Percentiles rank a stretch among this genome's conserved stretches.
Conservation (phyloP, 2,113 vertebrate species). For the Sturnus vulgaris region DNA sequence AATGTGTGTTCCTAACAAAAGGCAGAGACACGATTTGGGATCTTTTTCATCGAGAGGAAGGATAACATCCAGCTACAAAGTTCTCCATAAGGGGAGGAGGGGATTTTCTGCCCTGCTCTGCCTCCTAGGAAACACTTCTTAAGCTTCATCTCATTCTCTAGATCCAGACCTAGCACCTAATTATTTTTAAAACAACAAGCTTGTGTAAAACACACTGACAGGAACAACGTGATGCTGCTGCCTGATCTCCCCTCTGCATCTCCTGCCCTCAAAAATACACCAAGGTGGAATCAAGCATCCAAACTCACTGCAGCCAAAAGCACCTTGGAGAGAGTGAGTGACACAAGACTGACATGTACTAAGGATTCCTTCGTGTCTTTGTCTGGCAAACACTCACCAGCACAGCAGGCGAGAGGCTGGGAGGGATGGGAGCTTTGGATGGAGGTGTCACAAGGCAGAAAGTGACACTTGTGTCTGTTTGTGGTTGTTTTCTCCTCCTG, state of each 20-base stretch:
- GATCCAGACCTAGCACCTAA: not conserved
- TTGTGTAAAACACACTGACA: not conserved
- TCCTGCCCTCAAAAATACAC: not conserved
- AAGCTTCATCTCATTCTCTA: not conserved
- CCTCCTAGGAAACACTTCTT: not conserved
- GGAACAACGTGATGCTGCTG: not conserved
- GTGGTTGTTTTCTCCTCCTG: not conserved
- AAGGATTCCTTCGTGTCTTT: not conserved
- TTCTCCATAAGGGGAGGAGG: not conserved
- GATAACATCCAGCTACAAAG: not conserved
- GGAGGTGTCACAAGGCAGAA: rapidly evolving
- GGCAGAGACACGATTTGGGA: not conserved
- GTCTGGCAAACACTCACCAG: not conserved
- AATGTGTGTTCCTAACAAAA: not conserved
- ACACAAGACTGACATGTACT: not conserved
- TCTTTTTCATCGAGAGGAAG: not conserved
- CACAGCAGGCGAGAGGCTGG: not conserved
- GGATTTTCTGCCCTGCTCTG: not conserved
- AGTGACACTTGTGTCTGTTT: rapidly evolving
- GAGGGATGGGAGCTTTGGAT: not conserved
- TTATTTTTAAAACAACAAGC: not conserved
- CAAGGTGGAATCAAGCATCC: rapidly evolving
- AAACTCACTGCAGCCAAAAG: not conserved
- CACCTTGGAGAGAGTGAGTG: not conserved
- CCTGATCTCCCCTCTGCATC: not conserved